Evolutionary conservation across 2,888 invertebrate genomes (phyloP).

Genomic region (Crematogaster levior): DNA sequence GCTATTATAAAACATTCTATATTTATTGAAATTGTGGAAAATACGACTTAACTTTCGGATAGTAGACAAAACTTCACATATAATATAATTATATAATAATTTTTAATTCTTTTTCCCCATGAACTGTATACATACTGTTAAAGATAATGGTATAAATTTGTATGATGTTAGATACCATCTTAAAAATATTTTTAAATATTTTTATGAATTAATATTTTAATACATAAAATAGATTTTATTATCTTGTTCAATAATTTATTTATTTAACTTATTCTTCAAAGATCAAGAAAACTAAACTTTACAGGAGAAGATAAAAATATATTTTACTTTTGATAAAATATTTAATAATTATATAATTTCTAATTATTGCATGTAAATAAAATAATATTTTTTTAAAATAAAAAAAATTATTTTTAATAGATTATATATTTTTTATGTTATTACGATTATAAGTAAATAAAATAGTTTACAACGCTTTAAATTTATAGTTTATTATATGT

Average conservation of each 20-base stretch:
- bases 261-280: too few relatives aligned
- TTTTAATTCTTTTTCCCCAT: not conserved
- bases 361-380: not conserved
- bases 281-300: not conserved
- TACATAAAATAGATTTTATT: too few relatives aligned
- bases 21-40: slow-evolving; percentile 71
- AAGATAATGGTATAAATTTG: too few relatives aligned
- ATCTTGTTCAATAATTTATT: not conserved
- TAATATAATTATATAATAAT: not conserved
- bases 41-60: slow-evolving; percentile 64
- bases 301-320: not conserved
- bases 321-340: not conserved
- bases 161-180: not conserved
- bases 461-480: not conserved
- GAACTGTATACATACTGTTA: too few relatives aligned
- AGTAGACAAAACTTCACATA: not conserved
- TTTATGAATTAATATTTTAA: too few relatives aligned
- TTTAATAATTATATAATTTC: too few relatives aligned
- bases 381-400: not conserved
- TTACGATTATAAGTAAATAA: not conserved
- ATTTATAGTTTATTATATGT: not conserved
- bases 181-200: not conserved
- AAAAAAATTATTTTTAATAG: not conserved
- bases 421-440: not conserved
- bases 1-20: slow-evolving; percentile 24